A percentile compares a stretch with the other conserved stretches of the same genome.
phyloP scores from a whole-genome alignment of 2,888 invertebrate genomes.

The Pyralis farinalis region DNA sequence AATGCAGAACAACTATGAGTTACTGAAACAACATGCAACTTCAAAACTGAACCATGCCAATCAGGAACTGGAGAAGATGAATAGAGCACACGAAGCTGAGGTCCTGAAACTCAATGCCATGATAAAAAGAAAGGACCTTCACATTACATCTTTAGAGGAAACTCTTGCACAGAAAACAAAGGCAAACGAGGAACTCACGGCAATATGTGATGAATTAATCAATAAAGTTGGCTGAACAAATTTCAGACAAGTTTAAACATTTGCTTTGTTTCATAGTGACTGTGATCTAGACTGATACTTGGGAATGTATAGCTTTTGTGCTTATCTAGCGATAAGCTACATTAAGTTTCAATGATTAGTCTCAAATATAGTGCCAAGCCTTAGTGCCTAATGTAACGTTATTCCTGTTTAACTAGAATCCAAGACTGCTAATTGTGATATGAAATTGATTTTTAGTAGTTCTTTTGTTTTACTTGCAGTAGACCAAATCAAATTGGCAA shows the following conservation, averaged over 20 bases:
- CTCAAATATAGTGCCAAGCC: slow-evolving; percentile 56
- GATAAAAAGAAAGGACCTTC: slow-evolving; percentile 93
- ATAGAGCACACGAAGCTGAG: slow-evolving; percentile 88
- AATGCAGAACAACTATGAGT: slow-evolving; percentile 92
- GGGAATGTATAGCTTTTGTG: slow-evolving; percentile 46
- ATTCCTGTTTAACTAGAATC: slow-evolving; percentile 35
- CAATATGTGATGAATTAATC: slow-evolving; percentile 96
- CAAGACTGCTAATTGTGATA: slow-evolving; percentile 70
- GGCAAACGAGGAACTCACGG: slow-evolving; percentile 93
- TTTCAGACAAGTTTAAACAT: slow-evolving; percentile 34
- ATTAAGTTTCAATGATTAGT: slow-evolving; percentile 45
- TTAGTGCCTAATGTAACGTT: slow-evolving; percentile 30
- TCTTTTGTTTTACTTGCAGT: slow-evolving; percentile 8
- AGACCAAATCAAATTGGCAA: slow-evolving; percentile 1
- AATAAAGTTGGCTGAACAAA: slow-evolving; percentile 72
- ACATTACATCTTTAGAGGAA: slow-evolving; percentile 90
- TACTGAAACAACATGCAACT: slow-evolving; percentile 93
- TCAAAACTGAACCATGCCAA: slow-evolving; percentile 89
- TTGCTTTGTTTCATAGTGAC: slow-evolving; percentile 30
- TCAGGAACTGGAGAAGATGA: slow-evolving; percentile 88
- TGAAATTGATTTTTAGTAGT: slow-evolving; percentile 28
- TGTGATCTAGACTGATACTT: slow-evolving; percentile 47
- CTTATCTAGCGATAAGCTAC: slow-evolving; percentile 59
- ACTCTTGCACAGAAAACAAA: slow-evolving; percentile 92
- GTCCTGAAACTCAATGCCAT: slow-evolving; percentile 92